These are phyloP conservation scores for Crocodylus rhombifer DNA, from an alignment of 2,797 vertebrate species.

Conservation along the genomic window DNA sequence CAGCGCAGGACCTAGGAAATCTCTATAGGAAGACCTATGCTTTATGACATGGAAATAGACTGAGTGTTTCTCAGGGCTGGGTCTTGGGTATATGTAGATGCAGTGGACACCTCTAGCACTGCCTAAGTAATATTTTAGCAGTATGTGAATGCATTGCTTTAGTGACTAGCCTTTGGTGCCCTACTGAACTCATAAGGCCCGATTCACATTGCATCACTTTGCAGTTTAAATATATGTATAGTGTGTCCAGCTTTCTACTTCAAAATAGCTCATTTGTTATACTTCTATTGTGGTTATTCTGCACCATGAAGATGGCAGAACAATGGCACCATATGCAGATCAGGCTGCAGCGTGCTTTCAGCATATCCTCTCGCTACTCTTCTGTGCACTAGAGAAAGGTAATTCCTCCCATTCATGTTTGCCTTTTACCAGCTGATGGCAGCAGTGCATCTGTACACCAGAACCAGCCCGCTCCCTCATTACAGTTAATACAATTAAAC, in stretches of 20 bases:
- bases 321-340: background rate
- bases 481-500: background rate
- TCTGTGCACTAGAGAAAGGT: background rate
- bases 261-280: background rate
- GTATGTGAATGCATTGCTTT: background rate
- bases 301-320: background rate
- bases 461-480: accelerated
- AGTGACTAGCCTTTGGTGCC: background rate
- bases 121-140: background rate
- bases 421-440: conserved; percentile 60
- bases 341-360: accelerated
- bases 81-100: background rate
- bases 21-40: background rate
- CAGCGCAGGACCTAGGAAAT: background rate
- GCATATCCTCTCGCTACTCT: background rate
- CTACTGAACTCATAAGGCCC: background rate
- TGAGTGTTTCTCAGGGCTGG: background rate
- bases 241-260: background rate
- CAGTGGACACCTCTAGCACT: background rate
- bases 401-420: background rate
- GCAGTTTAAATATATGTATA: background rate
- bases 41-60: accelerated
- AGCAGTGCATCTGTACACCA: conserved; percentile 49
- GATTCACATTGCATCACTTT: background rate
- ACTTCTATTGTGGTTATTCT: background rate